Conservation (phyloP, 2,113 vertebrate species). For the Rhadina sibilatrix region DNA sequence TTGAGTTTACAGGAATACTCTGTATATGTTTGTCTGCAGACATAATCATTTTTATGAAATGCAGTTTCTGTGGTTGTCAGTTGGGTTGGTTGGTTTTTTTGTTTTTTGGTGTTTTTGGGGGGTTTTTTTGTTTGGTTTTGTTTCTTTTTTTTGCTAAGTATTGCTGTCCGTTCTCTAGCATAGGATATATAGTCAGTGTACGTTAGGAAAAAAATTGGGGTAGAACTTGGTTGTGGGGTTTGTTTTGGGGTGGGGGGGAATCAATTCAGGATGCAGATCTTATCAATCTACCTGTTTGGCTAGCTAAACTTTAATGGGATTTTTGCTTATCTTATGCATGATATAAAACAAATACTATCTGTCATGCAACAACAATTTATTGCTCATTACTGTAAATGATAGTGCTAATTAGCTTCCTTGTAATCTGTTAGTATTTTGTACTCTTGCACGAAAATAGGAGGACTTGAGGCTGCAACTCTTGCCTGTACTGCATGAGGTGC, state of each 20-base stretch:
- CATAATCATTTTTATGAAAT: not conserved
- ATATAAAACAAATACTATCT: slow-evolving; percentile 73
- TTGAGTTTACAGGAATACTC: not conserved
- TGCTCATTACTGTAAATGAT: slow-evolving; percentile 67
- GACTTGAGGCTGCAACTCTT: not conserved
- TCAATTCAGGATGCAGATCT: not conserved
- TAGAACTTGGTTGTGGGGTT: not conserved
- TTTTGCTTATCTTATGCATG: slow-evolving; percentile 71
- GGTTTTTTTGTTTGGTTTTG: too few species aligned
- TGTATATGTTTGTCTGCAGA: not conserved
- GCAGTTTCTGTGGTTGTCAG: not conserved
- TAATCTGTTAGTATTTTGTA: slow-evolving; percentile 54
- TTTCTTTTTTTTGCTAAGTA: not conserved
- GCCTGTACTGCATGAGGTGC: not conserved
- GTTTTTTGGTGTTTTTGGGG: too few species aligned
- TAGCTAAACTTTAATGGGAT: not conserved
- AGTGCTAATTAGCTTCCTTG: slow-evolving; percentile 67
- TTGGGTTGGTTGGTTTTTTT: not conserved
- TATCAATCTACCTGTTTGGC: slow-evolving; percentile 9
- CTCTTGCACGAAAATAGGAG: not conserved
- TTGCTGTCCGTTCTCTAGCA: not conserved
- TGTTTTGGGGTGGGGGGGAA: not conserved
- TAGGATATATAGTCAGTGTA: not conserved
- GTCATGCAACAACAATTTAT: slow-evolving; percentile 54
- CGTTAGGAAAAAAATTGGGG: not conserved